These are phyloP conservation scores for Microtus pennsylvanicus DNA, from an alignment of 2,113 vertebrate genomes.

Conservation along the genomic window DNA sequence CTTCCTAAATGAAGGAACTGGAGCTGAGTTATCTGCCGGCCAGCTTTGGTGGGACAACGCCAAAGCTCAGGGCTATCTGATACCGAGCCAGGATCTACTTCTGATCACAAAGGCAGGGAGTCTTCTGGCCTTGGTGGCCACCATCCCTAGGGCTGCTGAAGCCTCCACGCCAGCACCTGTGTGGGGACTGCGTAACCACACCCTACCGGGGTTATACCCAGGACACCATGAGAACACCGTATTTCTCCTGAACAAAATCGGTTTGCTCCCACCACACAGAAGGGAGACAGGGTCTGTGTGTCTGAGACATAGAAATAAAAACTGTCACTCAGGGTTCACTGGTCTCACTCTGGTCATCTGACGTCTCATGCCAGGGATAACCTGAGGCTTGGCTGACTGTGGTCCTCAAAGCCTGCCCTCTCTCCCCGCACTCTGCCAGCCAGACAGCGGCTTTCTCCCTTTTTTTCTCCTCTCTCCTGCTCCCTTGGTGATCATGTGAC, in stretches of 20 bases:
- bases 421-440: neutral
- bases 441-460: neutral
- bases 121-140: rapidly evolving
- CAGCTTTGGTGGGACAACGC: neutral
- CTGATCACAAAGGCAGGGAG: rapidly evolving
- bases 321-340: constrained; percentile 60
- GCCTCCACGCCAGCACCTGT: rapidly evolving
- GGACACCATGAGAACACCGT: neutral
- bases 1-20: neutral
- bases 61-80: neutral
- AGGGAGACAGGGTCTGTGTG: constrained; percentile 56
- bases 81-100: neutral
- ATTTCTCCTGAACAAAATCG: constrained; percentile 63
- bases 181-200: rapidly evolving
- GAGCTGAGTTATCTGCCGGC: neutral
- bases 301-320: constrained; percentile 43
- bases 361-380: constrained; percentile 60
- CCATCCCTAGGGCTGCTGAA: rapidly evolving
- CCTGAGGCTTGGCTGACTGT: constrained; percentile 13
- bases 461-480: neutral
- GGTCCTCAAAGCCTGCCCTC: neutral
- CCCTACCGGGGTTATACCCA: neutral
- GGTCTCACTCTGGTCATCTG: constrained; percentile 64
- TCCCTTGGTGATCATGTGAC: constrained; percentile 66
- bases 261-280: constrained; percentile 4